These are phyloP conservation scores for Falco novaeseelandiae DNA, from an alignment of 2,797 vertebrate genomes.

Conservation along the genomic window DNA sequence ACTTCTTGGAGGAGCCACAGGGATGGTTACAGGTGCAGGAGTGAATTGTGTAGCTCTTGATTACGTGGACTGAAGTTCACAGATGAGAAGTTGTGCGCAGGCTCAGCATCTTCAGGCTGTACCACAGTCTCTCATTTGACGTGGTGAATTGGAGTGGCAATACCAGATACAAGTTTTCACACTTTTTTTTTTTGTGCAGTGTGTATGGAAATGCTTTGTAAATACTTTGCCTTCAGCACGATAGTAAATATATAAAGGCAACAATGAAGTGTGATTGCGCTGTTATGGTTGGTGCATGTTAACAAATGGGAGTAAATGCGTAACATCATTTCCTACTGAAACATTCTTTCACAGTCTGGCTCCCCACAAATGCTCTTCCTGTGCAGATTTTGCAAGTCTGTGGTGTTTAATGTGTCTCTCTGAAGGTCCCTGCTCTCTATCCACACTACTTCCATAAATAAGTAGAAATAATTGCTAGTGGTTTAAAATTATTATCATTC, in stretches of 20 bases:
- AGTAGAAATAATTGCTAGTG: conserved; percentile 25
- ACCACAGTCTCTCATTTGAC: background rate
- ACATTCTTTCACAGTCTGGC: background rate
- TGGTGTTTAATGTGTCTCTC: background rate
- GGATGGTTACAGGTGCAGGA: conserved; percentile 61
- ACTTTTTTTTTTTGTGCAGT: background rate
- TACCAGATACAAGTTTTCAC: background rate
- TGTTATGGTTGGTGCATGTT: background rate
- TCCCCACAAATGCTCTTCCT: background rate
- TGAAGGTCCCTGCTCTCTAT: background rate
- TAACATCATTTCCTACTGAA: background rate
- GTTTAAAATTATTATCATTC: background rate
- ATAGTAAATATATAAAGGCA: background rate
- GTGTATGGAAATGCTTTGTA: background rate
- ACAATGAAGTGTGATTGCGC: background rate
- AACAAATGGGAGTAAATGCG: background rate
- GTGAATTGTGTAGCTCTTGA: conserved; percentile 69
- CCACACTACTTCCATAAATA: background rate
- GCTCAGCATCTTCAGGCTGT: background rate
- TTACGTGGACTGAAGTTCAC: conserved; percentile 50
- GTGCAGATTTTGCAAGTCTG: background rate
- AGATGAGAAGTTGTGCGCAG: conserved; percentile 26
- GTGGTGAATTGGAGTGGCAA: background rate
- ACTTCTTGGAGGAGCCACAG: conserved; percentile 65
- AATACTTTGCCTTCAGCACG: background rate